phyloP scores from a whole-genome alignment of 1,140 invertebrate genomes.

The Cotesia vestalis region DNA sequence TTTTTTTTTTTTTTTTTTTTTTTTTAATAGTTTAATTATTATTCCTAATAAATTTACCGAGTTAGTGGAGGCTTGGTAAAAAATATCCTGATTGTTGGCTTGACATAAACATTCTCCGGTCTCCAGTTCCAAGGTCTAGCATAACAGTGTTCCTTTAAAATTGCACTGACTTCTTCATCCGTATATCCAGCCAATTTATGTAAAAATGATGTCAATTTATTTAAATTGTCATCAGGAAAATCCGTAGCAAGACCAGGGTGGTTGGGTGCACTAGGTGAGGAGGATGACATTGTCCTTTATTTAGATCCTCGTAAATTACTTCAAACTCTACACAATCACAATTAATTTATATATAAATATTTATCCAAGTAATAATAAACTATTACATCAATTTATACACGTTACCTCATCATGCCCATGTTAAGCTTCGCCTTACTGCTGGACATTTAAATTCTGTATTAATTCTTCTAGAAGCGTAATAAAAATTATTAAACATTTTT shows the following conservation, averaged over 20 bases:
- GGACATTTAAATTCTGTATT: too few species aligned
- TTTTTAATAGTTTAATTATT: too few species aligned
- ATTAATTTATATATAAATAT: too few species aligned
- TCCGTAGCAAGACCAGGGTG: slow-evolving; percentile 39
- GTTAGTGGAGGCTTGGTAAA: slow-evolving; percentile 46
- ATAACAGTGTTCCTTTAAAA: slow-evolving; percentile 74
- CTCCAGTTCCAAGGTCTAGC: slow-evolving; percentile 76
- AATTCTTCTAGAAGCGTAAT: too few species aligned
- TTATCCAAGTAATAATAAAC: too few species aligned
- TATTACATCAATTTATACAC: too few species aligned
- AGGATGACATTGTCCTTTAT: background rate
- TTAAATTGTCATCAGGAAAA: slow-evolving; percentile 54
- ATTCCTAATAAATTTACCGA: background rate
- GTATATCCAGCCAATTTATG: slow-evolving; percentile 56
- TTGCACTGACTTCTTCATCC: slow-evolving; percentile 55
- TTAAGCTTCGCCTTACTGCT: too few species aligned
- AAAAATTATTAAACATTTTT: too few species aligned
- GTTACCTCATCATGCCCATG: too few species aligned
- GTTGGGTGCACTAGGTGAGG: background rate
- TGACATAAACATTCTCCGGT: slow-evolving; percentile 73
- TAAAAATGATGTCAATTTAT: slow-evolving; percentile 57
- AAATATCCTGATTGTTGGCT: slow-evolving; percentile 70
- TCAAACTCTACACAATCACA: too few species aligned
- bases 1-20: too few species aligned
- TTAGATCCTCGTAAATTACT: too few species aligned